Evolutionary conservation across 1,140 invertebrate species (phyloP), one percentile per base, ranked within the genome.

Genomic region (Platyscapa corneri): DNA sequence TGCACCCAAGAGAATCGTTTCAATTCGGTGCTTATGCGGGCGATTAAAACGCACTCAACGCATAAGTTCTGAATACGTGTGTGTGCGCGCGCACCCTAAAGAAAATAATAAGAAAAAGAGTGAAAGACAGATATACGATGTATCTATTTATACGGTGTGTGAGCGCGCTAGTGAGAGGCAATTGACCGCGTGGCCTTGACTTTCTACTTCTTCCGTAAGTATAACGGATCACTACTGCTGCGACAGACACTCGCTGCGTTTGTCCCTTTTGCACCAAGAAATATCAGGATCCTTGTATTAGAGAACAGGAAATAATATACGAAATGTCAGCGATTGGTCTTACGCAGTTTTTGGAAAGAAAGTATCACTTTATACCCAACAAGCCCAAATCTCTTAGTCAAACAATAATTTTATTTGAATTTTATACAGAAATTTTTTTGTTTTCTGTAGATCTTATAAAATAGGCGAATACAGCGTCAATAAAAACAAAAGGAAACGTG

Each of bases 151-250:
- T 91, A 90, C 87, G 87, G 75, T 87, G 89, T 56, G 76, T 39
- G 77, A 78, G 65, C 37, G 67, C 49, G 27, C 56, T 16, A 0
- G 27, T 20, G 70, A 83, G 79, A 72, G 91, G 91, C 89, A 89
- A 91, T 89, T 91, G 91, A 92, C 91, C 91, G 91, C 88, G 88
- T 90, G 91, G 89, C 90, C 91, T 91, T 92, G 91, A 92, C 90
- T 91, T 92, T 88, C 89, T 87, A 87, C 88, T 89, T 88, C 89
- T 85, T 83, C 88, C 79, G 83, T 70, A 82, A 84, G 76, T 82
- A 77, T 83, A 83, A 86, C 85, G 85, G 85, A 80, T 76, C 76
- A 27, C 32, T 56, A 49, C 34, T 14, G 67, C 39, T 12, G 49
- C 53, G 74, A 42, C 8, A 14, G 30, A n/a, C 74, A 42, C 39